Evolutionary conservation across 2,113 vertebrate genomes (phyloP), one percentile per base, ranked within the genome.

Genomic region (Catharus minimus): DNA sequence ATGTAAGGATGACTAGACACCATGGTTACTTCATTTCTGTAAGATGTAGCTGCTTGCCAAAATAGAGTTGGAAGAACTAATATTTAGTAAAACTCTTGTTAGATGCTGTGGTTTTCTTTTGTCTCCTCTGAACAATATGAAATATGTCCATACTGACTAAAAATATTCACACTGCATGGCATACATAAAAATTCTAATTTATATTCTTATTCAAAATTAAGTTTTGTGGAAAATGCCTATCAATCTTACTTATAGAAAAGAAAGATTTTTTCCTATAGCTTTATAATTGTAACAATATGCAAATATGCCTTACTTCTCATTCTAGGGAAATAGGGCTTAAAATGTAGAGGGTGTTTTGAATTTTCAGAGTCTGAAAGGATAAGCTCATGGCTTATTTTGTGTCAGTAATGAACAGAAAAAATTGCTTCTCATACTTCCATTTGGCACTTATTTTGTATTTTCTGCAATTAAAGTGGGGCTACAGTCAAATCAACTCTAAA

Each of bases 211-310:
- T 89, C 93, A 75, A 94, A 97, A 97, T 95, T 94, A 95, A 91
- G 88, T 85, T 96, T 91, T 79, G 91, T 94, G 64, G 88, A 90
- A 95, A 96, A 94, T 79, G 77, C 88, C 88, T 92, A 81, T 94
- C 95, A 96, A 94, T 95, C 88, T 89, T 95, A 95, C 94, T 97
- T 93, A 96, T n/a, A 89, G 94, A 95, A 94, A 94, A 95, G 88
- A 75, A 95, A 95, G 92, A 93, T 88, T 92, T 95, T 94, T 86
- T 46, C 20, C 95, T 95, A 57, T 91, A 67, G 75, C 80, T 96
- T 96, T 96, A 82, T 90, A 96, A 94, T 92, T 78, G 49, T 93
- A 95, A 95, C 86, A 87, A 80, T 95, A 94, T 92, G 86, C 86
- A 90, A 95, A 93, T 96, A 95, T 82, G 53, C 89, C 97, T 95